Evolutionary conservation across 1,140 invertebrate species (phyloP), one percentile per base, ranked within the genome.

Genomic region (Lethocerus indicus): DNA sequence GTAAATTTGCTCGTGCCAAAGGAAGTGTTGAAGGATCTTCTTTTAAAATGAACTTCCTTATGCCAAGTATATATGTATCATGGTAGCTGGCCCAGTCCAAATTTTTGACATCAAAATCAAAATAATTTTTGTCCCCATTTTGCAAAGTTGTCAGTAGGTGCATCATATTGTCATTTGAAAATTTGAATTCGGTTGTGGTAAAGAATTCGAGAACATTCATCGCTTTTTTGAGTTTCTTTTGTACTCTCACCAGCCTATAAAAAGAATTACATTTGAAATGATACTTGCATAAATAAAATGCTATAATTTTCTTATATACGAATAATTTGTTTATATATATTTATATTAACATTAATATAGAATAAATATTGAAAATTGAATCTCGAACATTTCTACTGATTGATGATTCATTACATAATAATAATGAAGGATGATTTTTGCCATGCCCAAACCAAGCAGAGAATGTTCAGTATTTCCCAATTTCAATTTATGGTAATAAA

Each of bases 71-170:
- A 60, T 91, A 91, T 53, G 78, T 73, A 63, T 89, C 83, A 47
- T 91, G 71, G 61, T 90, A 90, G 20, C 75, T 72, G 26, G 79
- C 73, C 87, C 87, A 92, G 61, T 87, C 71, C 51, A 92, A 80
- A 62, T 81, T 75, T 47, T 71, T 74, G 2, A 91, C 78, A 63
- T 91, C 69, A 59, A 76, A 83, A 36, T 69, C 69, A 58, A 85
- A 87, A 20, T 73, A 60, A 46, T 71, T 66, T 51, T 64, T 54
- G 59, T 95, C 89, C n/a, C 67, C 60, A 1, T 67, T 56, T 28
- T 72, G 66, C 50, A 92, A 62, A 2, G 64, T 56, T 0, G 66
- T 61, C 46, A 78, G 68, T n/a, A 94, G 62, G 1, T 65, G 60
- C 9, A 75, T 55, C 32, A 85, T 70, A 52, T 90, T 88, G 1